Base-by-base conservation (phyloP, 2,888 invertebrate genomes). In the Ditula angustiorana region DNA sequence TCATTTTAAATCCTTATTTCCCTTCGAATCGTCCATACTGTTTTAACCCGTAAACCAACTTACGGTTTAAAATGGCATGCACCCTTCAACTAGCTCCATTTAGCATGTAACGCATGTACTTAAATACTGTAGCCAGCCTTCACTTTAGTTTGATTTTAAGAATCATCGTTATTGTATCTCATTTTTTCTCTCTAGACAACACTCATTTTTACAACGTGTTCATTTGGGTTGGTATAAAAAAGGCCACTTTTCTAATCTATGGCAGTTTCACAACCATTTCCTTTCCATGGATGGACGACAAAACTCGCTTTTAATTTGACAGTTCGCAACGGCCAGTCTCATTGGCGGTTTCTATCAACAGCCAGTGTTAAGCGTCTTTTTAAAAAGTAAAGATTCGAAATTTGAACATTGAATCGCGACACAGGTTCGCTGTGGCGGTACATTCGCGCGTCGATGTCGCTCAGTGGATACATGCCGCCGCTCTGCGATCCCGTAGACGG, bases 381-480 rank as follows among this genome's bases (percentile, higher is more conserved):
- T 11, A 33, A 58, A 46, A 53, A 64, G 21, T 33, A 16, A 30
- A 52, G n/a, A 52, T 53, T 61, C 60, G 49, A 44, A 63, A 50
- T 63, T 63, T 57, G 57, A 63, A 52, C 53, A 46, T 53, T 53
- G 53, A 53, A 35, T 83, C 87, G 89, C 87, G 86, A 83, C 93
- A 94, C 96, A 99, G 99, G 99, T 94, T 97, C 97, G 88, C 95
- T 99, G 85, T 99, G 99, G 99, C 97, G 99, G 83, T 99, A 99
- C 95, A 97, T 99, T 87, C 96, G 99, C 92, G 97, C 98, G 76
- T 99, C 99, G 93, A 99, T 99, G 99, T 98, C 99, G 76, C 96
- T 99, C 84, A 98, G 99, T 87, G 99, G 99, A 83, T 99, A 99
- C 94, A 97, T 99, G 96, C 99, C 99, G 81, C 99, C 99, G 72